A percentile compares a stretch with the other conserved stretches of the same genome.
These are phyloP conservation scores for Holacanthus passer DNA, from an alignment of 2,113 vertebrate species.

Conservation along the genomic window DNA sequence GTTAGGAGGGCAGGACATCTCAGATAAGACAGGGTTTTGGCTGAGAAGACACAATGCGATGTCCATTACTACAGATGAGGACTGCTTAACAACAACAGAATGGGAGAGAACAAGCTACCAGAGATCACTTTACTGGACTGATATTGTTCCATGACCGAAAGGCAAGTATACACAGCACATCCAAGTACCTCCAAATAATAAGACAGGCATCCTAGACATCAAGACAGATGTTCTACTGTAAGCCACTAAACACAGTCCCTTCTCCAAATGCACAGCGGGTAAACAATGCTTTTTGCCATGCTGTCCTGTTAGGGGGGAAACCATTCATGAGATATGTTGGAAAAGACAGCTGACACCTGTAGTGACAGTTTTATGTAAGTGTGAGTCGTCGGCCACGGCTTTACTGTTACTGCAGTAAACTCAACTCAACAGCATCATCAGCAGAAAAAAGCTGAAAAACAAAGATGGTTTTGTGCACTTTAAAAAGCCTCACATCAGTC, in stretches of 20 bases:
- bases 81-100: background rate
- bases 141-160: background rate
- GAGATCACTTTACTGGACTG: background rate
- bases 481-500: background rate
- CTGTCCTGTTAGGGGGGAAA: too few relatives aligned
- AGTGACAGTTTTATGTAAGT: background rate
- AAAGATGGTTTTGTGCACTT: background rate
- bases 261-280: background rate
- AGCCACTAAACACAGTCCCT: background rate
- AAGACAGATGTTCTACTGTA: background rate
- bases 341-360: background rate
- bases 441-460: background rate
- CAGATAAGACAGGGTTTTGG: background rate
- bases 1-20: background rate
- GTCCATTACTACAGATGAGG: background rate
- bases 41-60: background rate
- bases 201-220: background rate
- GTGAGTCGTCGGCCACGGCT: background rate
- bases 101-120: background rate
- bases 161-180: too few relatives aligned
- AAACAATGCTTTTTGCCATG: too few relatives aligned
- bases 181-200: background rate
- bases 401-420: background rate
- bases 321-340: too few relatives aligned
- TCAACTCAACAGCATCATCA: constrained; percentile 1